Conservation (phyloP, 2,888 invertebrate species). For the Spisula subtruncata region DNA sequence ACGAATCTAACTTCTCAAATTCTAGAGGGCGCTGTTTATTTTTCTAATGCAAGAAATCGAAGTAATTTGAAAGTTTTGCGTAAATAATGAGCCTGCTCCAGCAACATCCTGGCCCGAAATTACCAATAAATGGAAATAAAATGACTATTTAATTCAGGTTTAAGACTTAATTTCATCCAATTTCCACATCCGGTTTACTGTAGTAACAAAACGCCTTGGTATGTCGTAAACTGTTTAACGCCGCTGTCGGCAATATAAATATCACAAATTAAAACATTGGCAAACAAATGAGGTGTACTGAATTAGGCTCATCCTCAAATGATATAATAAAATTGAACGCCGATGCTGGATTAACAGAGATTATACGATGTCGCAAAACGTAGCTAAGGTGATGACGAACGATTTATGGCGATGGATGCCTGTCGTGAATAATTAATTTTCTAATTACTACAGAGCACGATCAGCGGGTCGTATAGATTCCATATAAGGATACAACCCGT, state of each 20-base stretch:
- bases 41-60: neutral
- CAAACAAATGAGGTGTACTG: conserved; percentile 1
- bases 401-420: neutral
- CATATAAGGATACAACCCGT: neutral
- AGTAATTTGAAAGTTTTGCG: neutral
- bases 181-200: conserved; percentile 21
- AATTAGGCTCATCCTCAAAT: neutral
- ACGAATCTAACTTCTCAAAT: too few relatives aligned
- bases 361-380: neutral
- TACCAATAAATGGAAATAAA: conserved; percentile 24
- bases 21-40: neutral
- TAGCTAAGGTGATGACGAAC: neutral
- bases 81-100: neutral
- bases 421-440: conserved; percentile 22
- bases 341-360: neutral
- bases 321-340: neutral
- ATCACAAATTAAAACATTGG: neutral
- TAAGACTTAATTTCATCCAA: conserved; percentile 24
- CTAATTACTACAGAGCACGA: neutral
- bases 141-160: conserved; percentile 9
- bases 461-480: neutral
- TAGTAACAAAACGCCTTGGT: neutral
- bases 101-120: conserved; percentile 9
- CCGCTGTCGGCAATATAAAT: neutral
- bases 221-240: conserved; percentile 19